These are phyloP conservation scores for Lithobates pipiens DNA, from an alignment of 2,797 vertebrate species.

Conservation along the genomic window DNA sequence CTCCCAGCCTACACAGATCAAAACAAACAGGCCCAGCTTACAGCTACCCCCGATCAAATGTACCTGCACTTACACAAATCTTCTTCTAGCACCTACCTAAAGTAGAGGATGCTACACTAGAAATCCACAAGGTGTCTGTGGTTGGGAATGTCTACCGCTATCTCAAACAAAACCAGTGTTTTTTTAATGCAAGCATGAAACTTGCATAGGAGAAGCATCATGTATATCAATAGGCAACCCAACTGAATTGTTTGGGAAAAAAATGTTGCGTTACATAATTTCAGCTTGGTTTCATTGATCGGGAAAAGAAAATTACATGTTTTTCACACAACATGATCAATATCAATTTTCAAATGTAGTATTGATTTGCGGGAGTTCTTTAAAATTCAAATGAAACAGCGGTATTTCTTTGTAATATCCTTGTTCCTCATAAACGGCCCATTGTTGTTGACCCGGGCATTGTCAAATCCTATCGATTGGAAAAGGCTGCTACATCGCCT, in stretches of 20 bases:
- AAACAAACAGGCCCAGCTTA: too few relatives aligned
- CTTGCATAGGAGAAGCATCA: conserved; percentile 5
- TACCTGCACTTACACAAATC: too few relatives aligned
- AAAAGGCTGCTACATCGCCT: conserved; percentile 58
- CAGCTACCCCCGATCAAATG: too few relatives aligned
- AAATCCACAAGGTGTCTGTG: too few relatives aligned
- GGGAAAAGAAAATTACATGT: conserved; percentile 64
- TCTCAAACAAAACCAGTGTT: too few relatives aligned
- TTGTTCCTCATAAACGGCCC: conserved; percentile 69
- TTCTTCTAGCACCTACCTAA: too few relatives aligned
- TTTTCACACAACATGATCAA: conserved; percentile 66
- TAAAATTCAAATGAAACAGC: conserved; percentile 77
- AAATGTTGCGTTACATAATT: conserved; percentile 64
- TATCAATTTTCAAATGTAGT: conserved; percentile 78
- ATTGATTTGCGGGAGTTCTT: conserved; percentile 74
- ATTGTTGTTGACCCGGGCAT: conserved; percentile 72
- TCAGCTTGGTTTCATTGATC: conserved; percentile 64
- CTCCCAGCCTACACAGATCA: too few relatives aligned
- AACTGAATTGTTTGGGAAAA: conserved; percentile 45
- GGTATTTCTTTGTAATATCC: conserved; percentile 76
- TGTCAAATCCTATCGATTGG: conserved; percentile 75
- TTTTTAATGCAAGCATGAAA: background rate
- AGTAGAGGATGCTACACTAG: too few relatives aligned
- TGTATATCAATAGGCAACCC: conserved; percentile 56
- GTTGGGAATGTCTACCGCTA: background rate